A percentile compares a stretch with the other conserved stretches of the same genome.
Conservation (phyloP, 2,113 vertebrate genomes). For the Alectura lathami region DNA sequence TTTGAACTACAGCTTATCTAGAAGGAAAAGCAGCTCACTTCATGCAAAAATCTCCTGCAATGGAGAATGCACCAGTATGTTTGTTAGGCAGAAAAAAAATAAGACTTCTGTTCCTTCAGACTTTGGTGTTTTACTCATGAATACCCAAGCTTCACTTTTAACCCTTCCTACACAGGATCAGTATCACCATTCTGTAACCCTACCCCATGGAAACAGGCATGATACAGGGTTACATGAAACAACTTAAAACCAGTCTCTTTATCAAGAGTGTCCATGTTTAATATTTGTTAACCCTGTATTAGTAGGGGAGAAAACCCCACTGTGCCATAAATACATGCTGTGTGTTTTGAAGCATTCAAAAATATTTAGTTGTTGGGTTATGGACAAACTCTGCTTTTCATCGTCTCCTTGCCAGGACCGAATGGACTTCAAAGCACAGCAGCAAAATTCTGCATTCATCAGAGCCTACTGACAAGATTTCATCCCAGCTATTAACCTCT, state of each 20-base stretch:
- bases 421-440: slow-evolving; percentile 79
- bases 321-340: neutral
- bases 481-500: slow-evolving; percentile 82
- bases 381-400: slow-evolving; percentile 62
- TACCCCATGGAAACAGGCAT: neutral
- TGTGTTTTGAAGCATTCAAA: slow-evolving; percentile 54
- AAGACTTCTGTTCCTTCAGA: neutral
- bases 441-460: slow-evolving; percentile 77
- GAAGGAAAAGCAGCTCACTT: neutral
- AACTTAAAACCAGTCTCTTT: neutral
- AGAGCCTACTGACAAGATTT: slow-evolving; percentile 81
- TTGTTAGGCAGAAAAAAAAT: neutral
- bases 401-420: slow-evolving; percentile 79
- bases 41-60: neutral
- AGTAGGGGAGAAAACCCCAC: neutral
- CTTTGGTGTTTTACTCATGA: neutral
- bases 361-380: slow-evolving; percentile 50
- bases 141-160: neutral
- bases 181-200: neutral
- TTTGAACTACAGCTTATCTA: neutral
- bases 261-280: neutral
- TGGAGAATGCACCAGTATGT: neutral
- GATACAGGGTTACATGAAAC: neutral
- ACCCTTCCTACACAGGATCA: neutral
- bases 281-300: neutral